phyloP scores from a whole-genome alignment of 2,797 vertebrate species.

The Lophius americanus region DNA sequence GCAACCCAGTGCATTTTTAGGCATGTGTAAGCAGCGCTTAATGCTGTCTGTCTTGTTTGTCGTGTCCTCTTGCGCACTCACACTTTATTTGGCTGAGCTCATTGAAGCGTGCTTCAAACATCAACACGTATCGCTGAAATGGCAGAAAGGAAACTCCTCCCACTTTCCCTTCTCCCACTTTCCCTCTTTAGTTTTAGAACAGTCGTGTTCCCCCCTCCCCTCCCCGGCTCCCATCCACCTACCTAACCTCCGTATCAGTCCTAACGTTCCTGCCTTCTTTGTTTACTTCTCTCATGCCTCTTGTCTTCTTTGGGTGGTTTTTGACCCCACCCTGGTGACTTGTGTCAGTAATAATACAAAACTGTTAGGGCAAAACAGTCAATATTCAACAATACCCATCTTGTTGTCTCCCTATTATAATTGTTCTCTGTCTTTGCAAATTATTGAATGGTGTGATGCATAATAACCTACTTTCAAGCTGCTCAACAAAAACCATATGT shows the following conservation, averaged over 20 bases:
- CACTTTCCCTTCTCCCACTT: slow-evolving; percentile 33
- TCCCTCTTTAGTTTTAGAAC: slow-evolving; percentile 31
- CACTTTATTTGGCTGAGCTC: slow-evolving; percentile 32
- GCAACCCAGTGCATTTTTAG: slow-evolving; percentile 67
- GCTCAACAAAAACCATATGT: not conserved
- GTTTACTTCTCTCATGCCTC: slow-evolving; percentile 61
- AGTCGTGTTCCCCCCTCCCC: slow-evolving; percentile 7
- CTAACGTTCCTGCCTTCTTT: slow-evolving; percentile 40
- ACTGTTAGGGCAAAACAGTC: not conserved
- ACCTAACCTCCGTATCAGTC: slow-evolving; percentile 17
- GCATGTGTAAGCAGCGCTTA: slow-evolving; percentile 54
- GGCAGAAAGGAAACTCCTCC: slow-evolving; percentile 42
- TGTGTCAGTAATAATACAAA: slow-evolving; percentile 27
- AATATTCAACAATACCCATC: not conserved
- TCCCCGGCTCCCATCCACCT: slow-evolving; percentile 2
- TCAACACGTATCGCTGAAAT: slow-evolving; percentile 51
- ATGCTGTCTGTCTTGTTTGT: slow-evolving; percentile 19
- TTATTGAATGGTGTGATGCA: not conserved
- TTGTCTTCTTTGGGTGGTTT: slow-evolving; percentile 38
- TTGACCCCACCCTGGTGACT: slow-evolving; percentile 48
- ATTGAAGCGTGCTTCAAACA: slow-evolving; percentile 38
- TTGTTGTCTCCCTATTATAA: not conserved
- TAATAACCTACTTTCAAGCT: not conserved
- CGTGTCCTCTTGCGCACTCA: slow-evolving; percentile 4
- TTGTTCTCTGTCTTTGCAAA: not conserved